These are phyloP conservation scores for Pagetopsis macropterus DNA, from an alignment of 2,797 vertebrate species.

Conservation along the genomic window DNA sequence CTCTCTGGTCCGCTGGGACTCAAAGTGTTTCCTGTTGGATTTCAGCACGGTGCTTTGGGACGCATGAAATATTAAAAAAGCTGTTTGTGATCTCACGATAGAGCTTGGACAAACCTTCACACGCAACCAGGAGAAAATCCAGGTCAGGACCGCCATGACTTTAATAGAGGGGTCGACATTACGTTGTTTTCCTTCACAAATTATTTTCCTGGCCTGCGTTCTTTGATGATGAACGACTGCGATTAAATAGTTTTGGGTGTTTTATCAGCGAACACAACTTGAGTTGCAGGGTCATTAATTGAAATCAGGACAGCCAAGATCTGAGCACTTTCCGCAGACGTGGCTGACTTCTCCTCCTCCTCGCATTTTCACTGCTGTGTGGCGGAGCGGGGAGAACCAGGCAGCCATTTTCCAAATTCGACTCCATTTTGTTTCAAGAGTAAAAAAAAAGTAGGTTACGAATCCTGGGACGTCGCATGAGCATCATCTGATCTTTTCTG, in stretches of 20 bases:
- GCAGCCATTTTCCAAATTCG: slow-evolving; percentile 81
- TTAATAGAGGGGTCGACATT: slow-evolving; percentile 50
- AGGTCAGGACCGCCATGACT: slow-evolving; percentile 72
- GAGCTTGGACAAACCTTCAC: slow-evolving; percentile 84
- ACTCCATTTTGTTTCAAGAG: slow-evolving; percentile 82
- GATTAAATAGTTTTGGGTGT: slow-evolving; percentile 56
- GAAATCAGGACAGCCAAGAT: slow-evolving; percentile 52
- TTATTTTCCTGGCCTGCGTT: slow-evolving; percentile 18
- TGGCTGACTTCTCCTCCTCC: slow-evolving; percentile 44
- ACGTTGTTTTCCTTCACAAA: slow-evolving; percentile 19
- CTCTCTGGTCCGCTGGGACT: slow-evolving; percentile 54
- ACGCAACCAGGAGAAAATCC: slow-evolving; percentile 76
- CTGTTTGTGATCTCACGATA: slow-evolving; percentile 85
- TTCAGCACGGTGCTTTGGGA: slow-evolving; percentile 84
- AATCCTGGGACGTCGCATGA: slow-evolving; percentile 46
- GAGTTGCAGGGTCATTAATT: slow-evolving; percentile 50
- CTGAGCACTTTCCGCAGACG: slow-evolving; percentile 39
- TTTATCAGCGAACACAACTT: slow-evolving; percentile 39
- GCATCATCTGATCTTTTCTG: slow-evolving; percentile 45
- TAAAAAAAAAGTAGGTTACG: slow-evolving; percentile 66
- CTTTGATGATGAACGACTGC: slow-evolving; percentile 46
- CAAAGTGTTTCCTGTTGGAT: slow-evolving; percentile 87
- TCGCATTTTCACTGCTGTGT: slow-evolving; percentile 38
- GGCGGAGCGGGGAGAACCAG: slow-evolving; percentile 47
- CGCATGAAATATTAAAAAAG: slow-evolving; percentile 89